Base-by-base conservation (phyloP, 1,140 invertebrate genomes). In the Neodiprion pinetum region DNA sequence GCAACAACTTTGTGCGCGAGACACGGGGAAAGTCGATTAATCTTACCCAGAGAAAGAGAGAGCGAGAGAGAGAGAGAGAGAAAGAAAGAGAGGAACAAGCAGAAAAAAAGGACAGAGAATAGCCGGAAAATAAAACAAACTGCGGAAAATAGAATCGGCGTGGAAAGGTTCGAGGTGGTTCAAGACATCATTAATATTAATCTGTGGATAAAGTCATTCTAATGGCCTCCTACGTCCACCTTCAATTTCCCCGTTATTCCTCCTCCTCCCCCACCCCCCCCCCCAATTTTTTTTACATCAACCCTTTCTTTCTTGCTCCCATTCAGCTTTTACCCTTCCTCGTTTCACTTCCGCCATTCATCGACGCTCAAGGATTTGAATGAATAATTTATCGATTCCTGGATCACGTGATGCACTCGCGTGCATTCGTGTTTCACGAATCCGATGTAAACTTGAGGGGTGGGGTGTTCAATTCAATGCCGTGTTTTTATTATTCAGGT, bases 131-230 rank as follows among this genome's bases (percentile, higher is more conserved):
- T 14, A 11, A 69, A 69, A 69, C 47, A 11, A 21, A 69, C 47
- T 69, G 53, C 53, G 8, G 53, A 61, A 9, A 61, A 61, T 9
- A 61, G 53, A 61, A 61, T 61, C n/a, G 11, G 7, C 53, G 28
- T 40, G 28, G 28, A 40, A 40, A 40, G 53, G 11, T 61, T 12
- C 40, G 67, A 47, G 67, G 17, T 69, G 21, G 7, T 12, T 47
- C 10, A 47, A 69, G 67, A 69, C 21, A 69, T 47, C 67, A 69
- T 69, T 69, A 69, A 69, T 69, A 69, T 69, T 69, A 69, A 69
- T 69, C 67, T 69, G 40, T 7, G 7, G n/a, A 11, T 23, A 69
- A 69, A 69, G 17, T 69, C 40, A 69, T 69, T 21, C 67, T 69
- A 69, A 69, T 69, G 67, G 67, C 21, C 40, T 21, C 67, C 53